These are phyloP conservation scores for Portunus trituberculatus DNA, from an alignment of 1,140 invertebrate species.

Conservation along the genomic window DNA sequence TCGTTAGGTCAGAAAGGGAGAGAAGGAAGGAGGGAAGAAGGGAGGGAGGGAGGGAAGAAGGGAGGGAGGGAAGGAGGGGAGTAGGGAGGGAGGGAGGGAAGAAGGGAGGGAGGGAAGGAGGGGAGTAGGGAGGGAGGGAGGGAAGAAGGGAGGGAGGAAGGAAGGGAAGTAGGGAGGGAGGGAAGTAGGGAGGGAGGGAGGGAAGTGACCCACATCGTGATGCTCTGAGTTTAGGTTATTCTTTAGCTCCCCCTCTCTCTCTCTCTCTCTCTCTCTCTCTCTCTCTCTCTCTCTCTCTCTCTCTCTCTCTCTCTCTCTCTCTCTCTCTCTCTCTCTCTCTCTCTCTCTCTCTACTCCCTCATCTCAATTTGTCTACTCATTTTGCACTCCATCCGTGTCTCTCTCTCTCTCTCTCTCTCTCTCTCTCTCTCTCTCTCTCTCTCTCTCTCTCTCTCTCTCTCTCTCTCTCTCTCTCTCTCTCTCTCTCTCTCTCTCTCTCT, in stretches of 20 bases:
- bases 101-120: background rate
- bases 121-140: too few species aligned
- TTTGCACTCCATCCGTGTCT: background rate
- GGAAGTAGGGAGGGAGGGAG: background rate
- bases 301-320: constrained; percentile 10
- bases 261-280: constrained; percentile 16
- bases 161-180: too few species aligned
- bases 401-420: too few species aligned
- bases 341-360: background rate
- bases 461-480: too few species aligned
- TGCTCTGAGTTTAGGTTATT: background rate
- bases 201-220: background rate
- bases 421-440: too few species aligned
- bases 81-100: background rate
- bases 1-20: too few species aligned
- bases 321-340: constrained; percentile 34
- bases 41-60: background rate
- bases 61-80: background rate
- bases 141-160: too few species aligned
- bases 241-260: background rate
- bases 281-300: constrained; percentile 1
- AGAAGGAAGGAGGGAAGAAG: too few species aligned
- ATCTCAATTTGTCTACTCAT: background rate
- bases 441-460: too few species aligned
- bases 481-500: too few species aligned